phyloP scores from a whole-genome alignment of 2,797 vertebrate genomes.

The Siniperca obscura region DNA sequence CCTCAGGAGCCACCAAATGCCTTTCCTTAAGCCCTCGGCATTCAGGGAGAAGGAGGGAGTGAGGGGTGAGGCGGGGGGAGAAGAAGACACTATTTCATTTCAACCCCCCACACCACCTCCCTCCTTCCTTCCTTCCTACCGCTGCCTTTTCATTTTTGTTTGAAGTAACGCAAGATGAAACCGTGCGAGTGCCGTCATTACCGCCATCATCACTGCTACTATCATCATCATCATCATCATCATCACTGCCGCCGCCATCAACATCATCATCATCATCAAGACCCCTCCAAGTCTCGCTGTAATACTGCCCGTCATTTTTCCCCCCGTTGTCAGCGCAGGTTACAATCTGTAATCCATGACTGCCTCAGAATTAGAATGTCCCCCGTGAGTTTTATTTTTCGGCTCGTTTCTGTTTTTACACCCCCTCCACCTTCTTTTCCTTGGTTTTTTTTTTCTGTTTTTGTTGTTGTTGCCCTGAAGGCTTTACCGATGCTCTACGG shows the following conservation, averaged over 20 bases:
- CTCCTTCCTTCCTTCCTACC: slow-evolving; percentile 4
- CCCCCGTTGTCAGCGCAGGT: slow-evolving; percentile 94
- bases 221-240: slow-evolving; percentile 79
- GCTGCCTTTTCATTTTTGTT: slow-evolving; percentile 82
- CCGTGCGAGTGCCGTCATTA: slow-evolving; percentile 86
- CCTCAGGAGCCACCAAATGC: slow-evolving; percentile 95
- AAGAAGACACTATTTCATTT: slow-evolving; percentile 71
- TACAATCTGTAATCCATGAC: slow-evolving; percentile 98
- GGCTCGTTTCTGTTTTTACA: slow-evolving; percentile 79
- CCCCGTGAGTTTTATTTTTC: slow-evolving; percentile 89
- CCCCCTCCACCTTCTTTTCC: slow-evolving; percentile 70
- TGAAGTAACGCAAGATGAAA: slow-evolving; percentile 93
- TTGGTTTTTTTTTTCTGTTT: slow-evolving; percentile 44
- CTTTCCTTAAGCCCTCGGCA: slow-evolving; percentile 94
- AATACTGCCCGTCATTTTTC: slow-evolving; percentile 95
- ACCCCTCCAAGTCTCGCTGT: slow-evolving; percentile 89
- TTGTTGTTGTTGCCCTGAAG: slow-evolving; percentile 90
- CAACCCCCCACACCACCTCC: slow-evolving; percentile 30
- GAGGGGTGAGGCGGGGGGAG: slow-evolving; percentile 18
- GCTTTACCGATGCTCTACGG: slow-evolving; percentile 94
- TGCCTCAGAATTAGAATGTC: slow-evolving; percentile 97
- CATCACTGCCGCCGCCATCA: slow-evolving; percentile 30
- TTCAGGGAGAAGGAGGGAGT: slow-evolving; percentile 81
- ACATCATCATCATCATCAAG: slow-evolving; percentile 82
- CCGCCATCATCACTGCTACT: slow-evolving; percentile 81